These are phyloP conservation scores for Pseudolycoriella hygida DNA, from an alignment of 2,888 invertebrate species.

Conservation along the genomic window DNA sequence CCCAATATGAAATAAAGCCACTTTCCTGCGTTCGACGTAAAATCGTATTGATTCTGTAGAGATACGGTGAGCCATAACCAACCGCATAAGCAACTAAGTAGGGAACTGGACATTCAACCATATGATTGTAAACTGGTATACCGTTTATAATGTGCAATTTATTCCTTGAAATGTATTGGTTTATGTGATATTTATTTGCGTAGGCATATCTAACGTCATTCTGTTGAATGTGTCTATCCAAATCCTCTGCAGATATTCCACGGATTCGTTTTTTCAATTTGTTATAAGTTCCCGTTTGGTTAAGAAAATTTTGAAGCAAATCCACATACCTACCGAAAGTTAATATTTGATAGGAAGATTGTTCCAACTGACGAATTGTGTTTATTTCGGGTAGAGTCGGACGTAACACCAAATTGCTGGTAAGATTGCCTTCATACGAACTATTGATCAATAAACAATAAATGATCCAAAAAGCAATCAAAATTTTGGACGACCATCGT, in stretches of 20 bases:
- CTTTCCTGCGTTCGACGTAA: slow-evolving; percentile 32
- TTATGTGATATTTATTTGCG: slow-evolving; percentile 31
- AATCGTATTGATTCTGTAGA: slow-evolving; percentile 30
- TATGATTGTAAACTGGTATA: slow-evolving; percentile 31
- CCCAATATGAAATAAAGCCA: slow-evolving; percentile 32
- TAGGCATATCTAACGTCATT: slow-evolving; percentile 32
- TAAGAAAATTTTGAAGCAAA: slow-evolving; percentile 25
- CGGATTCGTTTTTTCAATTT: slow-evolving; percentile 24
- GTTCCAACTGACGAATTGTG: slow-evolving; percentile 17
- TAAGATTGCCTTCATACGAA: slow-evolving; percentile 24
- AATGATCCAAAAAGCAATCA: slow-evolving; percentile 21
- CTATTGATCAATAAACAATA: slow-evolving; percentile 23
- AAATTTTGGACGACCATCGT: slow-evolving; percentile 14
- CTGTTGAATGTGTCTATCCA: slow-evolving; percentile 25
- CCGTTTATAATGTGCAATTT: slow-evolving; percentile 22
- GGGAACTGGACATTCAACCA: slow-evolving; percentile 35
- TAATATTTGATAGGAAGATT: slow-evolving; percentile 23
- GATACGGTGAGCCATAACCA: slow-evolving; percentile 39
- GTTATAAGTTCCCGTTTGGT: slow-evolving; percentile 19
- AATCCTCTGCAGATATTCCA: slow-evolving; percentile 27
- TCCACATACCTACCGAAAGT: slow-evolving; percentile 25
- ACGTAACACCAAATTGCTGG: slow-evolving; percentile 22
- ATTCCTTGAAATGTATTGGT: slow-evolving; percentile 16
- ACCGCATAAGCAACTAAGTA: slow-evolving; percentile 36
- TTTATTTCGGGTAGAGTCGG: slow-evolving; percentile 21